These are phyloP conservation scores for Drosophila flavopinicola DNA, from an alignment of 2,888 invertebrate genomes.

Conservation along the genomic window DNA sequence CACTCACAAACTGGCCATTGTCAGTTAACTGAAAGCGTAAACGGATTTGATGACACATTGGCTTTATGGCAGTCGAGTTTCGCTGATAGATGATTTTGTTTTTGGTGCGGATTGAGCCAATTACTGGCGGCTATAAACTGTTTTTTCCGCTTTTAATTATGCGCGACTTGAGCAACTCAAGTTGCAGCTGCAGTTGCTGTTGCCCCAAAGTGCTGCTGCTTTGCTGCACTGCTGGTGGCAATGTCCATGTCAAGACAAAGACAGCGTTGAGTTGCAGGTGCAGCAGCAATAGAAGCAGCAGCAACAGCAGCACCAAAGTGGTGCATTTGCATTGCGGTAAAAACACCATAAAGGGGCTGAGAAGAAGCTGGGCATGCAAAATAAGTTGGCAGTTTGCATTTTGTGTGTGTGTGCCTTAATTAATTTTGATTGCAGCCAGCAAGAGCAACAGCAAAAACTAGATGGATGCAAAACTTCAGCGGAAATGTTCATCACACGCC, in stretches of 20 bases:
- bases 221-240: constrained; percentile 54
- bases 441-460: constrained; percentile 20
- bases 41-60: constrained; percentile 30
- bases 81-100: constrained; percentile 28
- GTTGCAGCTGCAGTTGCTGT: constrained; percentile 34
- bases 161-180: constrained; percentile 50
- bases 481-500: constrained; percentile 75
- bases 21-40: constrained; percentile 4
- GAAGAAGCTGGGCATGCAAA: constrained; percentile 48
- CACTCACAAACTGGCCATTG: constrained; percentile 10
- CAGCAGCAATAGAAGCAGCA: constrained; percentile 26
- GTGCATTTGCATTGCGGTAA: constrained; percentile 59
- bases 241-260: constrained; percentile 61
- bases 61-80: constrained; percentile 10
- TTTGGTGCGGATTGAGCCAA: constrained; percentile 44
- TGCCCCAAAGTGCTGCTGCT: constrained; percentile 11
- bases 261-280: constrained; percentile 64
- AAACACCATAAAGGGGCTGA: constrained; percentile 55
- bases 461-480: constrained; percentile 44
- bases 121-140: constrained; percentile 48
- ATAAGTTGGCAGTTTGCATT: constrained; percentile 44
- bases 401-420: constrained; percentile 63
- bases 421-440: constrained; percentile 72
- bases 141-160: constrained; percentile 67
- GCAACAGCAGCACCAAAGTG: constrained; percentile 33